Conservation (phyloP, 2,113 vertebrate genomes). For the Pangasianodon gigas region DNA sequence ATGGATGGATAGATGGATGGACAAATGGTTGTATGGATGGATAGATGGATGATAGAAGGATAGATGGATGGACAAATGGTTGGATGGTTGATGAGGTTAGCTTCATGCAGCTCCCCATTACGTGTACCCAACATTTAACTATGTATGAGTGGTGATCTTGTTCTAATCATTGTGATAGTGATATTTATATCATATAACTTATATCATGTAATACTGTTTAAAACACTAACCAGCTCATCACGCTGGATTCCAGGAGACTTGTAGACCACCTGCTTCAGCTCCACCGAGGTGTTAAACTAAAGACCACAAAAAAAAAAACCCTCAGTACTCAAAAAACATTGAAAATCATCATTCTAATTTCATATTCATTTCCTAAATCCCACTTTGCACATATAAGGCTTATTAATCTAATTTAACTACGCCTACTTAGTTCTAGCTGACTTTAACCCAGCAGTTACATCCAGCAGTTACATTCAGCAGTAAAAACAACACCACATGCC, state of each 20-base stretch:
- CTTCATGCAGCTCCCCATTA: no score
- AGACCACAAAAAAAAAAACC: neutral
- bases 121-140: neutral
- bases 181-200: neutral
- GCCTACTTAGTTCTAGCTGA: neutral
- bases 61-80: no score
- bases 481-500: slow-evolving; percentile 14
- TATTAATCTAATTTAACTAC: neutral
- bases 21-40: neutral
- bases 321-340: neutral
- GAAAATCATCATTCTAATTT: neutral
- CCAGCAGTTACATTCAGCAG: neutral
- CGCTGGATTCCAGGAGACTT: slow-evolving; percentile 84
- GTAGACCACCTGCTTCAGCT: slow-evolving; percentile 82
- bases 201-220: neutral
- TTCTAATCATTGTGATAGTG: neutral
- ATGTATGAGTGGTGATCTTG: neutral
- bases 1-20: neutral
- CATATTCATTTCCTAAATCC: neutral
- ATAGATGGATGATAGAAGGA: neutral
- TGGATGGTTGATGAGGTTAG: neutral
- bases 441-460: neutral
- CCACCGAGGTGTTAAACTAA: slow-evolving; percentile 79
- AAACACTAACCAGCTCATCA: slow-evolving; percentile 76
- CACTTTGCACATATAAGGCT: neutral